These are phyloP conservation scores for Daubentonia madagascariensis DNA, from an alignment of 2,113 vertebrate genomes.

Conservation along the genomic window DNA sequence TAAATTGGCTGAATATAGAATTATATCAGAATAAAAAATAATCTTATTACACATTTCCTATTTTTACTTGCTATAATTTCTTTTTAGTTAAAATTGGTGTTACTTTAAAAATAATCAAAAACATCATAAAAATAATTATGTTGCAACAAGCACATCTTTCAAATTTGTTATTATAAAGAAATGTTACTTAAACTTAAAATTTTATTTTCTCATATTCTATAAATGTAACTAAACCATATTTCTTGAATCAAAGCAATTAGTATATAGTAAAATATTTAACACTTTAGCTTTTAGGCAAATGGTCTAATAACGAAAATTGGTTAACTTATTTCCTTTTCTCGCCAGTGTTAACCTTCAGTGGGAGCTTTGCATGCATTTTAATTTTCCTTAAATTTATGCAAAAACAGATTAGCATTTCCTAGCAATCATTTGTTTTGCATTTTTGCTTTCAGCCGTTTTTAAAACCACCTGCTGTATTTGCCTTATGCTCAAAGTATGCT, in stretches of 20 bases:
- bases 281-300: constrained; percentile 71
- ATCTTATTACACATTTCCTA: neutral
- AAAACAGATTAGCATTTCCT: constrained; percentile 79
- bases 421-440: constrained; percentile 81
- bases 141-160: neutral
- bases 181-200: neutral
- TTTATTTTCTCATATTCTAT: constrained; percentile 10
- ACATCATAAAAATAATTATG: neutral
- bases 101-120: neutral
- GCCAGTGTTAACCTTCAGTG: constrained; percentile 77
- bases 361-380: constrained; percentile 73
- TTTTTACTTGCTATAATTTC: neutral
- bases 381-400: constrained; percentile 83
- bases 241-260: constrained; percentile 59
- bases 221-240: constrained; percentile 17
- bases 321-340: constrained; percentile 79
- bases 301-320: constrained; percentile 64
- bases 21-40: neutral
- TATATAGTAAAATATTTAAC: constrained; percentile 47
- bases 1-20: neutral
- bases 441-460: constrained; percentile 80
- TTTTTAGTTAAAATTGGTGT: neutral
- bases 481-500: constrained; percentile 81
- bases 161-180: constrained; percentile 23
- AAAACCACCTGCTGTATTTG: constrained; percentile 83